Evolutionary conservation across 2,113 vertebrate genomes (phyloP).

Genomic region (Aldabrachelys gigantea): DNA sequence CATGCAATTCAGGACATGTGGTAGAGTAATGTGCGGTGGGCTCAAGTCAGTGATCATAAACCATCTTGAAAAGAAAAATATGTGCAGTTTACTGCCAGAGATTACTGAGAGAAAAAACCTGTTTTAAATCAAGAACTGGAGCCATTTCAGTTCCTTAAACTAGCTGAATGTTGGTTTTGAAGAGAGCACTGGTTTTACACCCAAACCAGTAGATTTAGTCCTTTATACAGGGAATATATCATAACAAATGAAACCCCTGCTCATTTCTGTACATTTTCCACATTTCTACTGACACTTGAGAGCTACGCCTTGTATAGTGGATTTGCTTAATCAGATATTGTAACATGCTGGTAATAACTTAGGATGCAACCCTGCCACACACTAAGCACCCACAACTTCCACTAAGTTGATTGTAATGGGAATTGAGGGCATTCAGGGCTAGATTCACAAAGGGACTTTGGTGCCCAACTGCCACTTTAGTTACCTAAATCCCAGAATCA

Average conservation of each 20-base stretch:
- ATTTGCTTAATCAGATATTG: conserved; percentile 5
- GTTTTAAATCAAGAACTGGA: conserved; percentile 72
- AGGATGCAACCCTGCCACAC: neutral
- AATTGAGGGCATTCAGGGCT: conserved; percentile 18
- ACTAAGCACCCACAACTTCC: neutral
- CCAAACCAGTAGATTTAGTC: conserved; percentile 47
- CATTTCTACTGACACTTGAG: neutral
- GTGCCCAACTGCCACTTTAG: neutral
- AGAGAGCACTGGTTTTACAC: conserved; percentile 50
- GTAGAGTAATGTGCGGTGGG: conserved; percentile 49
- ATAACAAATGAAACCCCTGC: conserved; percentile 43
- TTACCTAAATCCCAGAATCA: neutral
- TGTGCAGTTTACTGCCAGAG: conserved; percentile 69
- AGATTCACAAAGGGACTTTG: neutral
- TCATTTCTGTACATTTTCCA: conserved; percentile 50
- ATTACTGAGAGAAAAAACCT: conserved; percentile 65
- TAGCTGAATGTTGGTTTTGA: conserved; percentile 55
- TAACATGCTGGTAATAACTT: neutral
- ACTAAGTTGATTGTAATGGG: neutral
- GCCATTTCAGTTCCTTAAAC: conserved; percentile 51
- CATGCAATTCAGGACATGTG: conserved; percentile 60
- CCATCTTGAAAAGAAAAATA: conserved; percentile 68
- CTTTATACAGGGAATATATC: conserved; percentile 44
- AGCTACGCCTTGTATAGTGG: conserved; percentile 38
- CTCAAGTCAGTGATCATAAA: conserved; percentile 73